Conservation (phyloP, 2,113 vertebrate genomes). For the Lepisosteus osseus region DNA sequence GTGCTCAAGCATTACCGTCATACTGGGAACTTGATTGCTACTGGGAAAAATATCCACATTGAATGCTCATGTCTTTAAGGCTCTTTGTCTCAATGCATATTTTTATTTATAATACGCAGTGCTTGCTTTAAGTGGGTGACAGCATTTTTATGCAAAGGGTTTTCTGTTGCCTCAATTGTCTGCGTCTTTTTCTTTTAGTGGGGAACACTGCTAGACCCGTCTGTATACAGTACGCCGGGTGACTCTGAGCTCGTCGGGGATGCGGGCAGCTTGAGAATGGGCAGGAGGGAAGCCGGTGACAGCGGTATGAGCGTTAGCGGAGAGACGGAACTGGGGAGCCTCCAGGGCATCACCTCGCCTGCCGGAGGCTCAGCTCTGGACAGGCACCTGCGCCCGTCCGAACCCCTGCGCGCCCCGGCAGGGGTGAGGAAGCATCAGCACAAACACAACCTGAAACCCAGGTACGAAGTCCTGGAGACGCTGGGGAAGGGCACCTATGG, state of each 20-base stretch:
- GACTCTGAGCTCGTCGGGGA: slow-evolving; percentile 13
- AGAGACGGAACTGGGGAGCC: slow-evolving; percentile 44
- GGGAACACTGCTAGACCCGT: neutral
- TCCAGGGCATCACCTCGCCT: slow-evolving; percentile 40
- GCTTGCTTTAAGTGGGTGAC: too few relatives aligned
- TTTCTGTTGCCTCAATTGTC: neutral
- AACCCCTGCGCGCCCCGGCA: slow-evolving; percentile 10
- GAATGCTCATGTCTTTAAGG: too few relatives aligned
- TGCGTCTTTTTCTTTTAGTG: neutral
- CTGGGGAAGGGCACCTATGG: slow-evolving; percentile 72
- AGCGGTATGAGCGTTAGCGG: slow-evolving; percentile 39
- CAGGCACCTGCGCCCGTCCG: neutral
- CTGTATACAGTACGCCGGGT: slow-evolving; percentile 16
- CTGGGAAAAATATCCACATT: too few relatives aligned
- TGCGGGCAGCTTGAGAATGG: slow-evolving; percentile 41
- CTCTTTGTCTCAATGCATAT: too few relatives aligned
- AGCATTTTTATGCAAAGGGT: too few relatives aligned
- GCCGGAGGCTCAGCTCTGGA: slow-evolving; percentile 19
- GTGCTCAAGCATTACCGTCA: too few relatives aligned
- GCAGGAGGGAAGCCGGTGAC: slow-evolving; percentile 50
- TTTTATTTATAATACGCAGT: too few relatives aligned
- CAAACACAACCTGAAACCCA: slow-evolving; percentile 72
- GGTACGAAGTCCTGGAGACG: slow-evolving; percentile 72
- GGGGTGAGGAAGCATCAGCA: slow-evolving; percentile 72
- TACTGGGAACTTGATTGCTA: too few relatives aligned